Base-by-base conservation (phyloP, 2,888 invertebrate genomes). In the Morpho deidamia region DNA sequence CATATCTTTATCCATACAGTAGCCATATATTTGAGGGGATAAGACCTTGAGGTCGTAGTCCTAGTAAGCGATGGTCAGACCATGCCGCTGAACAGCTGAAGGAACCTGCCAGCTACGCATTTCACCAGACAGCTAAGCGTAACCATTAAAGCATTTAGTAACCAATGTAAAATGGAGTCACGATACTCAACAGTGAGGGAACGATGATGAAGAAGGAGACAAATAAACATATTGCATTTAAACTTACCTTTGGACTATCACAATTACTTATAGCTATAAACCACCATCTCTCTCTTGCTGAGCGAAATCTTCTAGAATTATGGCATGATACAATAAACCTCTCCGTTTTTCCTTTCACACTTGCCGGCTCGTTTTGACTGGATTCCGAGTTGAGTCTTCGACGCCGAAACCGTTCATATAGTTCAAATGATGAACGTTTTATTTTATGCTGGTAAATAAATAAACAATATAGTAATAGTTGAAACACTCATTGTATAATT, bases 261-360 rank as follows among this genome's bases (percentile, higher is more conserved):
- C 97, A 97, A 70, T 95, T 95, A 60, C 95, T 94, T 37, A 97
- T 84, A 1, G 95, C 97, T 35, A 98, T 92, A 70, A 96, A 98
- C 98, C 98, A 98, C 98, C 98, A 98, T 33, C 98, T 83, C 70
- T 96, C 97, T 48, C 98, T 90, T 0, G 94, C 92, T 0, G 96
- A 96, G 4, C 93, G 84, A 76, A 97, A 97, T 51, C 92, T 89
- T 50, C 96, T 86, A 0, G 93, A 90, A 68, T 93, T 93, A 63
- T 91, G 92, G 64, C 94, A 95, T 5, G 90, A 83, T 0, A 93
- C 90, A 2, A 90, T 60, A 7, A 91, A 72, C 5, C 70, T 74
- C 55, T 83, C 83, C 0, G 60, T 71, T 3, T 64, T 63, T 8
- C 61, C 65, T 65, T 65, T 53, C 63, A 48, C 11, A 23, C 2